Base-by-base conservation (phyloP, 2,888 invertebrate species). In the Amphipyra berbera region DNA sequence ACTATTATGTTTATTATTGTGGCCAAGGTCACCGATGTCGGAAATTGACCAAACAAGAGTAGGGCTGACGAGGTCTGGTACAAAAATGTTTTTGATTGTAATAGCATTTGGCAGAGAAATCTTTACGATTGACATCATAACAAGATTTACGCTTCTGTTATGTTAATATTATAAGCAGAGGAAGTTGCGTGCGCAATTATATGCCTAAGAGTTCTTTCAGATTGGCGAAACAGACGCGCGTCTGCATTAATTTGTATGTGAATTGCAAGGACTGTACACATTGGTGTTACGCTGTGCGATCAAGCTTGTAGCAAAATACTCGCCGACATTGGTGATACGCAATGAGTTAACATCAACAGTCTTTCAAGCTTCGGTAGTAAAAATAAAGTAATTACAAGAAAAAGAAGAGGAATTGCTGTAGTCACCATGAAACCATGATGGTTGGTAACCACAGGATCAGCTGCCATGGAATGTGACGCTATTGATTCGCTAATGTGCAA, bases 101-200 rank as follows among this genome's bases (percentile, higher is more conserved):
- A 44, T 68, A 42, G 15, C 10, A 37, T 57, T 41, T 41, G 12
- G 33, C 14, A 52, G 42, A 45, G 46, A 49, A 69, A 56, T 64
- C 2, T 54, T 53, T 40, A 21, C 53, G 58, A 56, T 47, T 58
- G 75, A 45, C 54, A 59, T 50, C 5, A 46, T 35, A 6, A 8
- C 27, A 53, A 54, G 61, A 78, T 60, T 49, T 54, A 61, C 37
- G 15, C 47, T 48, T 48, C 13, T 61, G 42, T 61, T 59, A 69
- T 62, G 52, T n/a, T 61, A 62, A 77, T 74, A 27, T 50, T 21
- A 60, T 47, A 67, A 53, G 64, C 56, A 6, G 53, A 50, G 61
- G 65, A 76, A 58, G 41, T 63, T 42, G 56, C 62, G 61, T 63
- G 66, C n/a, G 55, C 57, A 54, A 27, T 61, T 27, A 44, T 6